These are phyloP conservation scores for Ephestia elutella DNA, from an alignment of 1,140 invertebrate species.

Conservation along the genomic window DNA sequence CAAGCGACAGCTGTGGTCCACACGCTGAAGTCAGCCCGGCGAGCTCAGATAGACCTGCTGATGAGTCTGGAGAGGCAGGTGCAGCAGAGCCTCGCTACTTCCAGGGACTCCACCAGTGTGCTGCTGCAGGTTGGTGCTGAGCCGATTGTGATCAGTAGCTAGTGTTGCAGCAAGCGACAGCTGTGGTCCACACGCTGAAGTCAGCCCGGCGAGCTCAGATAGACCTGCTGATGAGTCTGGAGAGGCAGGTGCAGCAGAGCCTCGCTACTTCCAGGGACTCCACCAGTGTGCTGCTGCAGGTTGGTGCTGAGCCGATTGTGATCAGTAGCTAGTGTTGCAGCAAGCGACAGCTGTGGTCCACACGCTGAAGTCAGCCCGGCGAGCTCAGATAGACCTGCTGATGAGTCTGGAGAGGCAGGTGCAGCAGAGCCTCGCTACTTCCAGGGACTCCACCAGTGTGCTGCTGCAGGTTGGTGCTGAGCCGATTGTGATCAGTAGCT, in stretches of 20 bases:
- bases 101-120: slow-evolving; percentile 76
- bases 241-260: slow-evolving; percentile 76
- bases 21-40: slow-evolving; percentile 75
- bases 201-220: slow-evolving; percentile 73
- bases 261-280: slow-evolving; percentile 76
- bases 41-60: slow-evolving; percentile 72
- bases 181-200: slow-evolving; percentile 76
- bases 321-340: slow-evolving; percentile 45
- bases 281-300: slow-evolving; percentile 76
- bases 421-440: slow-evolving; percentile 75
- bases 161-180: slow-evolving; percentile 77
- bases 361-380: slow-evolving; percentile 75
- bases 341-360: slow-evolving; percentile 76
- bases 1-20: slow-evolving; percentile 76
- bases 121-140: slow-evolving; percentile 77
- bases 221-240: slow-evolving; percentile 75
- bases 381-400: slow-evolving; percentile 72
- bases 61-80: slow-evolving; percentile 76
- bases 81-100: slow-evolving; percentile 75
- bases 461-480: slow-evolving; percentile 70
- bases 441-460: slow-evolving; percentile 77
- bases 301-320: slow-evolving; percentile 24
- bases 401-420: slow-evolving; percentile 76
- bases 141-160: no score
- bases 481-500: not conserved